Percentiles rank a stretch among this genome's conserved stretches.
These are phyloP conservation scores for Hoplodrina blanda DNA, from an alignment of 2,888 invertebrate genomes.

Conservation along the genomic window DNA sequence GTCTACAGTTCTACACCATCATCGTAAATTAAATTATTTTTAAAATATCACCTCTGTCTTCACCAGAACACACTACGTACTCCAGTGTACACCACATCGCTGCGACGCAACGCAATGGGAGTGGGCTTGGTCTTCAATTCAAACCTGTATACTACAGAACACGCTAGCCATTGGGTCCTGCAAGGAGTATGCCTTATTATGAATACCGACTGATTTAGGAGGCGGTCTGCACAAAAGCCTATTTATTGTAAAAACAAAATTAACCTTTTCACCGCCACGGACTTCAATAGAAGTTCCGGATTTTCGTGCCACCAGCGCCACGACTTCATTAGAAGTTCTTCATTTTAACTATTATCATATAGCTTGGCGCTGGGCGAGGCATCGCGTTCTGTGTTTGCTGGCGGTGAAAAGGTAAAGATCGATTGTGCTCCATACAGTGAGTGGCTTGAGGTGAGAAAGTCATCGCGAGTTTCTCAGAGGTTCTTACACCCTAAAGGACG, in stretches of 20 bases:
- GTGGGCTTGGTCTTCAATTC: constrained; percentile 97
- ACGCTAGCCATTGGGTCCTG: constrained; percentile 96
- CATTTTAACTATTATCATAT: too few relatives aligned
- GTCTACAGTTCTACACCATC: background rate
- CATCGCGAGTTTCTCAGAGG: background rate
- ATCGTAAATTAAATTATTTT: background rate
- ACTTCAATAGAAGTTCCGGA: too few relatives aligned
- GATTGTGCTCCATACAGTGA: background rate
- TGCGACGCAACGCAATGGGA: constrained; percentile 97
- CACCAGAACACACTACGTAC: constrained; percentile 95
- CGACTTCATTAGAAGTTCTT: too few relatives aligned
- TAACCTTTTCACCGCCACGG: too few relatives aligned
- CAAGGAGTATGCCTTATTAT: constrained; percentile 97
- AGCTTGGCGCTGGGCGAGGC: too few relatives aligned
- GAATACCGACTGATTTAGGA: constrained; percentile 93
- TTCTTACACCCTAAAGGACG: too few relatives aligned
- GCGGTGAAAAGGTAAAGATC: too few relatives aligned
- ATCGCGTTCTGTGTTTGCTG: too few relatives aligned
- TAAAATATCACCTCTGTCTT: constrained; percentile 19
- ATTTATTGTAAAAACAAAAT: too few relatives aligned
- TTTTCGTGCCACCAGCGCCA: too few relatives aligned
- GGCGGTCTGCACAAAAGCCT: background rate
- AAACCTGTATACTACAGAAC: constrained; percentile 95
- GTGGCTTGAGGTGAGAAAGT: background rate
- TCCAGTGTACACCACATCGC: constrained; percentile 97